These are phyloP conservation scores for Lysandra bellargus DNA, from an alignment of 2,888 invertebrate species.

Conservation along the genomic window DNA sequence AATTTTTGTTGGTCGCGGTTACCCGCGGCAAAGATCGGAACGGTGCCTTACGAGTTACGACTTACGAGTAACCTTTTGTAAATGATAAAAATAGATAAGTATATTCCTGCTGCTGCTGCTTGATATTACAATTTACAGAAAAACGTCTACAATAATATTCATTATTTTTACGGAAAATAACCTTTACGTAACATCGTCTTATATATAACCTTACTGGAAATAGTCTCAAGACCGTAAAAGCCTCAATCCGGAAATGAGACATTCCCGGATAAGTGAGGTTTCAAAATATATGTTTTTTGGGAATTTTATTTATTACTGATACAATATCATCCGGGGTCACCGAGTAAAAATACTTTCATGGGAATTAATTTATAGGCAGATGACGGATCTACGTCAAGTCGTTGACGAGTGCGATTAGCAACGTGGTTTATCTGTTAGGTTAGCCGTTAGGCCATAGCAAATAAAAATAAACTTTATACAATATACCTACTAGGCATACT, in stretches of 20 bases:
- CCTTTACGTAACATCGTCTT: not conserved
- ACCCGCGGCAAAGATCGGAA: too few relatives aligned
- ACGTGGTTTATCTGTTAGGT: too few relatives aligned
- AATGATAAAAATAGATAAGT: not conserved
- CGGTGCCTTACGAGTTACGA: too few relatives aligned
- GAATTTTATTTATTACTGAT: not conserved
- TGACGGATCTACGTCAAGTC: too few relatives aligned
- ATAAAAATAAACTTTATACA: too few relatives aligned
- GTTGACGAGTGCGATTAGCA: too few relatives aligned
- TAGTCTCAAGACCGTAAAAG: not conserved
- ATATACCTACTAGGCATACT: too few relatives aligned
- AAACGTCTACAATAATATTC: not conserved
- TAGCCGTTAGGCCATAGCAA: too few relatives aligned
- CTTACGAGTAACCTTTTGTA: not conserved
- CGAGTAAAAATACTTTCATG: not conserved
- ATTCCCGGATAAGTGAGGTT: constrained; percentile 5
- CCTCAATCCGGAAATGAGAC: constrained; percentile 10
- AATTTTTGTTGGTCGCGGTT: too few relatives aligned
- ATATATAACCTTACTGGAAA: not conserved
- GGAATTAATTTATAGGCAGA: not conserved
- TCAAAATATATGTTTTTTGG: not conserved
- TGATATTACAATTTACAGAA: not conserved
- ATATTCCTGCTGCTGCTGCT: not conserved
- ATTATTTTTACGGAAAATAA: not conserved
- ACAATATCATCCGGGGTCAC: not conserved